Conservation (phyloP, 2,888 invertebrate genomes). For the Drosophila gaucha region DNA sequence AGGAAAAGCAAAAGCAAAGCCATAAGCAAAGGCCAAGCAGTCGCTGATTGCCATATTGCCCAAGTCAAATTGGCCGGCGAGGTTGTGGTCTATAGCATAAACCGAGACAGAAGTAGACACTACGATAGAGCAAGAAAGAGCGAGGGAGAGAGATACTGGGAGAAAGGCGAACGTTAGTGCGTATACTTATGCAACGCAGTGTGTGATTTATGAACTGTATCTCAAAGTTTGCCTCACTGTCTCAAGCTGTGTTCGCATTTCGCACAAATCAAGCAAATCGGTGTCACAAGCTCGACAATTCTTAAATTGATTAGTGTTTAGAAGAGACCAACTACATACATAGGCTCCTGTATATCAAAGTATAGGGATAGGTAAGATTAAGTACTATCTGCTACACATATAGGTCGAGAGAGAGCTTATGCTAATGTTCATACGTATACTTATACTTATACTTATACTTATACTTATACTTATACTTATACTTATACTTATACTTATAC, state of each 20-base stretch:
- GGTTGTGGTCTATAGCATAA: constrained; percentile 33
- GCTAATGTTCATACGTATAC: too few species aligned
- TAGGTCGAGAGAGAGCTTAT: neutral
- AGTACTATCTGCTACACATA: too few species aligned
- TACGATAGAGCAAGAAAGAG: constrained; percentile 4
- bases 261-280: constrained; percentile 46
- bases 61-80: constrained; percentile 62
- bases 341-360: too few species aligned
- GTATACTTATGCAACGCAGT: constrained; percentile 42
- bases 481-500: too few species aligned
- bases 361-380: neutral
- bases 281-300: constrained; percentile 38
- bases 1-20: constrained; percentile 27
- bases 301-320: neutral
- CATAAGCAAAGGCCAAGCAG: constrained; percentile 46
- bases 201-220: constrained; percentile 9
- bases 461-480: too few species aligned
- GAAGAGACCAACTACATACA: neutral
- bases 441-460: too few species aligned
- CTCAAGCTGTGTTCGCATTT: constrained; percentile 54
- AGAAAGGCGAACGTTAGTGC: constrained; percentile 65
- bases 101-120: constrained; percentile 8
- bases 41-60: constrained; percentile 64
- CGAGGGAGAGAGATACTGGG: constrained; percentile 24
- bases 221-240: constrained; percentile 7